Conservation (phyloP, 2,113 vertebrate genomes). For the Centropus bengalensis region DNA sequence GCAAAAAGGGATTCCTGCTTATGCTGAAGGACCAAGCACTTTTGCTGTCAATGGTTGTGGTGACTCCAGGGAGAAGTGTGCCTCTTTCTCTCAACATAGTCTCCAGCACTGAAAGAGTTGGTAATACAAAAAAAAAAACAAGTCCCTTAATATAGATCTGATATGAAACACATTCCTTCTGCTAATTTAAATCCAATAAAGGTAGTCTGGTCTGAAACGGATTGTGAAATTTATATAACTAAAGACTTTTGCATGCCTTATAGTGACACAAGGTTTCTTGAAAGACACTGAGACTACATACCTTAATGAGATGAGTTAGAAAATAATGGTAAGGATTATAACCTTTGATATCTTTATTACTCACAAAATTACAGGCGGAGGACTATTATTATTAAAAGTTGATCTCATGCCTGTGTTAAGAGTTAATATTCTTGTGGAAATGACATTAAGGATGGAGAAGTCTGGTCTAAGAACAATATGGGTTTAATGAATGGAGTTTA, state of each 20-base stretch:
- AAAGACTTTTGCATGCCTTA: constrained; percentile 20
- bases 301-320: constrained; percentile 49
- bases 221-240: constrained; percentile 49
- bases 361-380: constrained; percentile 29
- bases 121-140: neutral
- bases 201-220: constrained; percentile 19
- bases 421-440: constrained; percentile 52
- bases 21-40: neutral
- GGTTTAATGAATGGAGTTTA: constrained; percentile 45
- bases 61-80: neutral
- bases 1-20: neutral
- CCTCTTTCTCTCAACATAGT: neutral
- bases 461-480: constrained; percentile 11
- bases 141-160: neutral
- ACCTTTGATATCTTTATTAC: constrained; percentile 48
- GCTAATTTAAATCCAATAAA: constrained; percentile 65
- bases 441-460: constrained; percentile 26
- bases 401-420: constrained; percentile 27
- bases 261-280: constrained; percentile 35
- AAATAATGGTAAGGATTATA: constrained; percentile 52
- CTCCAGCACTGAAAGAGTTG: neutral
- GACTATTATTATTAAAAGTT: constrained; percentile 44
- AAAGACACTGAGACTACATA: constrained; percentile 35
- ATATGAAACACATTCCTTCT: constrained; percentile 50
- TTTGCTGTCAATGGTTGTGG: neutral